phyloP scores from a whole-genome alignment of 2,888 invertebrate species.

The Diogma glabrata region DNA sequence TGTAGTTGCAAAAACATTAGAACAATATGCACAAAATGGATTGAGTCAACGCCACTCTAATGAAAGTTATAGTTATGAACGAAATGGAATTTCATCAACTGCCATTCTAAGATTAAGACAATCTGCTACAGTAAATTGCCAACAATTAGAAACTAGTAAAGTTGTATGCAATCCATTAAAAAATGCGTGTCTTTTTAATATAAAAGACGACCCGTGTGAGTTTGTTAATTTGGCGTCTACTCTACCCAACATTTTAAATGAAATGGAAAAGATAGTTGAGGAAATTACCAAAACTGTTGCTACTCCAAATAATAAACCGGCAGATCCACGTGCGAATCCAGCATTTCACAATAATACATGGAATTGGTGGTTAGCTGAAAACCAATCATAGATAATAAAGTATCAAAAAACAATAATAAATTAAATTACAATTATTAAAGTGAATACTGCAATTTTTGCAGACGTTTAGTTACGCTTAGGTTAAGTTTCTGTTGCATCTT shows the following conservation, averaged over 20 bases:
- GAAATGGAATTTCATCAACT: not conserved
- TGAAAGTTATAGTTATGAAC: not conserved
- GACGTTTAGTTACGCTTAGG: too few species aligned
- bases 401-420: too few species aligned
- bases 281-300: slow-evolving; percentile 27
- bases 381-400: too few species aligned
- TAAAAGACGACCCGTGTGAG: slow-evolving; percentile 42
- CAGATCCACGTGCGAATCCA: slow-evolving; percentile 41
- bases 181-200: slow-evolving; percentile 40
- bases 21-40: slow-evolving; percentile 14
- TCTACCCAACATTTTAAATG: not conserved
- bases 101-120: slow-evolving; percentile 23
- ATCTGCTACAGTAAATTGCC: slow-evolving; percentile 25
- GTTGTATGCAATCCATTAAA: slow-evolving; percentile 25
- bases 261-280: not conserved
- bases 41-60: not conserved
- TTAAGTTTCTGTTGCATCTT: too few species aligned
- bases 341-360: slow-evolving; percentile 42
- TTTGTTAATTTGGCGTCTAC: slow-evolving; percentile 25
- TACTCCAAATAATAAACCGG: slow-evolving; percentile 36
- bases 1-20: slow-evolving; percentile 20
- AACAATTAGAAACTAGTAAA: not conserved
- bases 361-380: slow-evolving; percentile 46
- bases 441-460: too few species aligned
- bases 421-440: too few species aligned